Evolutionary conservation across 2,888 invertebrate genomes (phyloP).

Genomic region (Dynastes maya): DNA sequence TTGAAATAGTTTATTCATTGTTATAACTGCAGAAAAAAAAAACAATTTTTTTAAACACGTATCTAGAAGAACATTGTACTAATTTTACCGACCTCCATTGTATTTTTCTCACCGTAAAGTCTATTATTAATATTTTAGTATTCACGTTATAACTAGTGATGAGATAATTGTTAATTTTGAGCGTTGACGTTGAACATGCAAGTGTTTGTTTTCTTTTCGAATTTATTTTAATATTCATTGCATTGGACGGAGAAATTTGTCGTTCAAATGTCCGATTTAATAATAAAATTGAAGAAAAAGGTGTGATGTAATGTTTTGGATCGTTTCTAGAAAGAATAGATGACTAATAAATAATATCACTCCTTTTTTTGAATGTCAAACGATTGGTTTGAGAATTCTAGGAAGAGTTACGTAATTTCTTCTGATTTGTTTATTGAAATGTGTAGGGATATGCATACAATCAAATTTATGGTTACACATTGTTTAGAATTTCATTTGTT

Average conservation of each 20-base stretch:
- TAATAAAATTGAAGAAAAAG: neutral
- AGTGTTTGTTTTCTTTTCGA: neutral
- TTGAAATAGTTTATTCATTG: too few species aligned
- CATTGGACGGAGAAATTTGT: conserved; percentile 13
- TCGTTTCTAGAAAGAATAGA: conserved; percentile 17
- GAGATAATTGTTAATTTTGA: conserved; percentile 23
- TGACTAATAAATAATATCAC: neutral
- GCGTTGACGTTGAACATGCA: neutral
- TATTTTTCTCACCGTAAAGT: neutral
- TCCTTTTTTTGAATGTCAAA: neutral
- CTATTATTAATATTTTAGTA: conserved; percentile 6
- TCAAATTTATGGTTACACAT: neutral
- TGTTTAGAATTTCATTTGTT: neutral
- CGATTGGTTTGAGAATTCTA: neutral
- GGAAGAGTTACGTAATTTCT: conserved; percentile 25
- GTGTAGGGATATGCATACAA: neutral
- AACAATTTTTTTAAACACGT: too few species aligned
- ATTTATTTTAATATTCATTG: neutral
- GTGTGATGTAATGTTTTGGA: conserved; percentile 10
- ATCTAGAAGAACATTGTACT: too few species aligned
- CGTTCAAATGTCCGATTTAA: neutral
- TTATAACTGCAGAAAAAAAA: too few species aligned
- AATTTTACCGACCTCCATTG: too few species aligned
- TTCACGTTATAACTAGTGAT: conserved; percentile 16
- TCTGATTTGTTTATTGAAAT: conserved; percentile 1